These are phyloP conservation scores for Mnemiopsis leidyi DNA, from an alignment of 37 sponge, comb jelly and placozoan genomes.

Conservation along the genomic window DNA sequence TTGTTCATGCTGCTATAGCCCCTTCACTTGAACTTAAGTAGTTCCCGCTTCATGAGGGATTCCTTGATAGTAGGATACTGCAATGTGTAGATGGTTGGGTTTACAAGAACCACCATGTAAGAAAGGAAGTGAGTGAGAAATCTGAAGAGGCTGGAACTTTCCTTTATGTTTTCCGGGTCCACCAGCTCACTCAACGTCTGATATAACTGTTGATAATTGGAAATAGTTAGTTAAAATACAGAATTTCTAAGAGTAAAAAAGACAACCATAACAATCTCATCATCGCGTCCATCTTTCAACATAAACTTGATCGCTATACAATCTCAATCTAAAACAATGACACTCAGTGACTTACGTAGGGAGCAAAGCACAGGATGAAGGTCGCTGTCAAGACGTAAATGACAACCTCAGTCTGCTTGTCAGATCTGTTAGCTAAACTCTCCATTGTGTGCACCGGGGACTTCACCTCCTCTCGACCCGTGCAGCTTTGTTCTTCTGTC, in stretches of 20 bases:
- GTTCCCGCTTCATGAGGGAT: not conserved
- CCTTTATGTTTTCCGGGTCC: not conserved
- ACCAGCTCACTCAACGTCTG: not conserved
- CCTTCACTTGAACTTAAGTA: conserved; percentile 3
- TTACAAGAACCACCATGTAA: conserved; percentile 2
- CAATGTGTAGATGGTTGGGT: conserved; percentile 49
- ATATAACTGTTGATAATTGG: not conserved
- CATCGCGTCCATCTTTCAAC: too few species aligned
- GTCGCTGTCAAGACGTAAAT: not conserved
- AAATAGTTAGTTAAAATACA: too few species aligned
- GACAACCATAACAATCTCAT: too few species aligned
- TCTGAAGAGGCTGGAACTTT: not conserved
- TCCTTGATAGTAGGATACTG: conserved; percentile 60
- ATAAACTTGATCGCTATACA: too few species aligned
- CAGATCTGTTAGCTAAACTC: conserved; percentile 8
- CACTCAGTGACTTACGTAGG: not conserved
- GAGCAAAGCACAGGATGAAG: conserved; percentile 21
- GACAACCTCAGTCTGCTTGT: conserved; percentile 47
- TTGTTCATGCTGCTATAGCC: too few species aligned
- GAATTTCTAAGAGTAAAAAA: not conserved
- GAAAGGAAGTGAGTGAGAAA: conserved; percentile 23
- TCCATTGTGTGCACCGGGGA: conserved; percentile 40
- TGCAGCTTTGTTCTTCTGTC: too few species aligned
- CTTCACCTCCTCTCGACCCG: not conserved
- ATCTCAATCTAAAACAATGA: too few species aligned